phyloP scores from a whole-genome alignment of 2,888 invertebrate species.

The Harpalus rufipes region DNA sequence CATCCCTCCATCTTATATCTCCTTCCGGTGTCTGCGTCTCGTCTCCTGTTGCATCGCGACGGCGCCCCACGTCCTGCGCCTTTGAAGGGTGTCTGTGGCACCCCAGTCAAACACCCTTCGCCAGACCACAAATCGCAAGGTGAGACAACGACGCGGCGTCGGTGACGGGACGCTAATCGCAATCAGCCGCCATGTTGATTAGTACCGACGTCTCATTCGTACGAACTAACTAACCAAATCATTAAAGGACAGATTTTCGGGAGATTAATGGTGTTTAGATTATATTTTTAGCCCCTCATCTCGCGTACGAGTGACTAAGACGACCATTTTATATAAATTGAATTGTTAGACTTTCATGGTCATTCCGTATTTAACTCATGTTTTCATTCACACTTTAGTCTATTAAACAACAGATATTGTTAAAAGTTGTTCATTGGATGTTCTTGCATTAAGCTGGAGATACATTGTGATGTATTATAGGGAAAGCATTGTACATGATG shows the following conservation, averaged over 20 bases:
- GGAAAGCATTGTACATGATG: neutral
- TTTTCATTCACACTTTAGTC: no score
- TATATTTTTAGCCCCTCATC: no score
- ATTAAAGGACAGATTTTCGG: neutral
- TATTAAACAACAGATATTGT: no score
- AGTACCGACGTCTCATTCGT: neutral
- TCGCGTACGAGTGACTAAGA: no score
- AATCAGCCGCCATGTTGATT: slow-evolving; percentile 1
- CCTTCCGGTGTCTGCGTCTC: neutral
- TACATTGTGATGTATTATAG: no score
- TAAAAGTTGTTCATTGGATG: no score
- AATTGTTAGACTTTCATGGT: no score
- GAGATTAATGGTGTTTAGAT: no score
- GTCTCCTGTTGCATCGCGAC: neutral
- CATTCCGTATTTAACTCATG: no score
- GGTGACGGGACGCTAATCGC: neutral
- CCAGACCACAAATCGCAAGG: neutral
- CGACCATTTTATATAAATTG: no score
- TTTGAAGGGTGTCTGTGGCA: neutral
- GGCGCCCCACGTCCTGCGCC: neutral
- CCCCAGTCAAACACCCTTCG: neutral
- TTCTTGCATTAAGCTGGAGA: no score
- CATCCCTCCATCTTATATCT: neutral
- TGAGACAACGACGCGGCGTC: neutral
- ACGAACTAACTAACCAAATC: neutral